Evolutionary conservation across 2,797 vertebrate genomes (phyloP).

Genomic region (Poliocrania exsul): DNA sequence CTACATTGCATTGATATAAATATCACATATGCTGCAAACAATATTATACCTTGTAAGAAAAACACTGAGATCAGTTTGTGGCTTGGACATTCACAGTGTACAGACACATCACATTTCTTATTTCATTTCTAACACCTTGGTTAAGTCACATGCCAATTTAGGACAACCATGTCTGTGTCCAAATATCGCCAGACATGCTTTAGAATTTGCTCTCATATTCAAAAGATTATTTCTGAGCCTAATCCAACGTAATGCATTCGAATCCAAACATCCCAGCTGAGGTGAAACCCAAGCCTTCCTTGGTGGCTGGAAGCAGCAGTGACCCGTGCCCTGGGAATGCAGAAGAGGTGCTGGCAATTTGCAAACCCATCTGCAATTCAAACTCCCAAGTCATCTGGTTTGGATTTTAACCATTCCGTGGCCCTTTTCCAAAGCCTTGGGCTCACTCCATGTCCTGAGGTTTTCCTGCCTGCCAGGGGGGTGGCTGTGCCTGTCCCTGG

Average conservation of each 20-base stretch:
- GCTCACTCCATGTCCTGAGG: not conserved
- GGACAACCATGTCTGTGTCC: not conserved
- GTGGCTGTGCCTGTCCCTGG: not conserved
- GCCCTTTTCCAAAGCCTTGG: not conserved
- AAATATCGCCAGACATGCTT: not conserved
- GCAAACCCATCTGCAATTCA: not conserved
- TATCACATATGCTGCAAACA: not conserved
- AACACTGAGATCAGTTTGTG: not conserved
- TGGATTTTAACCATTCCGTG: not conserved
- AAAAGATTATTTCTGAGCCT: not conserved
- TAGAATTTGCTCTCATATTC: not conserved
- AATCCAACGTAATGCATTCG: not conserved
- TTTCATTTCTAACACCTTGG: not conserved
- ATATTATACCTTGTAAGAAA: not conserved
- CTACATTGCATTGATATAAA: not conserved
- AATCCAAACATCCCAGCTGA: not conserved
- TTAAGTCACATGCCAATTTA: not conserved
- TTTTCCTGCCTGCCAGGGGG: not conserved
- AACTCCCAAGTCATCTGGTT: not conserved
- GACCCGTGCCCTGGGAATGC: not conserved
- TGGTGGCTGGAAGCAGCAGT: not conserved
- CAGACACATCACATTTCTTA: not conserved
- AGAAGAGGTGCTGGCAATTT: not conserved
- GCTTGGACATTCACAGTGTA: not conserved
- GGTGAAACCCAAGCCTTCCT: slow-evolving; percentile 2